A percentile compares a stretch with the other conserved stretches of the same genome.
Conservation (phyloP, 2,113 vertebrate species). For the Coptodon rendalli region DNA sequence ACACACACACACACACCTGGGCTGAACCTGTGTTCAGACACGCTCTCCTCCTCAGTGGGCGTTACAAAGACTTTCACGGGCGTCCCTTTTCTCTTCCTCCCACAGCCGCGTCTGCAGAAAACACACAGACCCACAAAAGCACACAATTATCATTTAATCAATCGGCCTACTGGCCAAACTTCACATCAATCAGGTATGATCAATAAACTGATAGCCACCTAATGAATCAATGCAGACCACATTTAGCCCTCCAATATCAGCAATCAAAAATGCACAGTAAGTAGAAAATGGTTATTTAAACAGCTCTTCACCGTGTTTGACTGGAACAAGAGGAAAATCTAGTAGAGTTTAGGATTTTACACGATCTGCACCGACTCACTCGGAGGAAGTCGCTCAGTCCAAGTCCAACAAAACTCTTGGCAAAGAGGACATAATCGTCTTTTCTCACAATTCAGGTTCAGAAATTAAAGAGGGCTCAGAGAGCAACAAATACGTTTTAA, state of each 20-base stretch:
- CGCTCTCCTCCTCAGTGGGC: conserved; percentile 70
- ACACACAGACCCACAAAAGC: conserved; percentile 12
- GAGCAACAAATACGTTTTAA: background rate
- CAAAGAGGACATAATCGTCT: background rate
- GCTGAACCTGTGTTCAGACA: conserved; percentile 62
- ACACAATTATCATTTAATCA: conserved; percentile 50
- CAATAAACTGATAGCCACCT: conserved; percentile 46
- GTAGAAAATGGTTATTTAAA: background rate
- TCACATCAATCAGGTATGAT: conserved; percentile 56
- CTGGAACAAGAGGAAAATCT: background rate
- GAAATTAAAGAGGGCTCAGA: background rate
- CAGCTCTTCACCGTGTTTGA: background rate
- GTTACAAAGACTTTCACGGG: conserved; percentile 76
- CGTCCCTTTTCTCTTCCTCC: conserved; percentile 77
- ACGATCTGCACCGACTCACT: background rate
- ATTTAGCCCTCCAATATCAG: background rate
- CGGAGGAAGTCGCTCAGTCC: background rate
- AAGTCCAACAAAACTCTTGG: background rate
- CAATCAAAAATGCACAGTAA: background rate
- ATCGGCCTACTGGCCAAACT: conserved; percentile 27
- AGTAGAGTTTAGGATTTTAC: background rate
- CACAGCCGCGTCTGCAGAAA: conserved; percentile 71
- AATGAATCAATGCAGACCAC: conserved; percentile 27
- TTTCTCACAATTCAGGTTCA: background rate
- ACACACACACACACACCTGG: conserved; percentile 59